These are phyloP conservation scores for Drosophila albomicans DNA, from an alignment of 1,140 invertebrate genomes.

Conservation along the genomic window DNA sequence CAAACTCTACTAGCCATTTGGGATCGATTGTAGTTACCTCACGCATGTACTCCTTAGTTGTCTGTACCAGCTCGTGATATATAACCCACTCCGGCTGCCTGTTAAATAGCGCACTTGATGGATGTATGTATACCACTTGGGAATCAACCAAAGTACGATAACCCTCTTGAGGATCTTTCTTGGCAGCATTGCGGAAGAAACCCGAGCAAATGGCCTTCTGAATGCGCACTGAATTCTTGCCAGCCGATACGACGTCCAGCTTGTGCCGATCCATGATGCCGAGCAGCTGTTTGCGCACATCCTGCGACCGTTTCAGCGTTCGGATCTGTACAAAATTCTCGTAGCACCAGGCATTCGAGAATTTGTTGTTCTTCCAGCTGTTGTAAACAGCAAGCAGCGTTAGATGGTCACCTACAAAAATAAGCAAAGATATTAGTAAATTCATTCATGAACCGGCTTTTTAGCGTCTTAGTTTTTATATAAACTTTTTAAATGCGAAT, in stretches of 20 bases:
- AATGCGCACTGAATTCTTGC: conserved; percentile 96
- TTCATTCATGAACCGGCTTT: background rate
- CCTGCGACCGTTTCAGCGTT: conserved; percentile 98
- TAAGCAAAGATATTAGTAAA: background rate
- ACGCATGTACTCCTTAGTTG: conserved; percentile 99
- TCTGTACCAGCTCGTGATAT: conserved; percentile 99
- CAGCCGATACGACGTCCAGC: conserved; percentile 98
- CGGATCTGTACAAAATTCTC: conserved; percentile 99
- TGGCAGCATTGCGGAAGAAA: conserved; percentile 99
- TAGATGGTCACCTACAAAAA: conserved; percentile 92
- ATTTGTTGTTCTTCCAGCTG: conserved; percentile 99
- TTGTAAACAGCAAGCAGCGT: conserved; percentile 99
- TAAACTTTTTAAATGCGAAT: too few relatives aligned
- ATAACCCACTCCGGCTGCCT: conserved; percentile 99
- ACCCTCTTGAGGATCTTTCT: conserved; percentile 99
- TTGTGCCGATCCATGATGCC: conserved; percentile 99
- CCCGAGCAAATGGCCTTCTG: conserved; percentile 99
- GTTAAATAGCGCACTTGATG: conserved; percentile 98
- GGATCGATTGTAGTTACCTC: conserved; percentile 99
- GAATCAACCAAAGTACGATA: conserved; percentile 99
- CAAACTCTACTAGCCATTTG: conserved; percentile 99
- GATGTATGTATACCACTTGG: conserved; percentile 99
- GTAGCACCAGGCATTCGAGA: conserved; percentile 99
- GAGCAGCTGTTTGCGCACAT: conserved; percentile 98
- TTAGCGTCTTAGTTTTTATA: too few relatives aligned